Conservation (phyloP, 2,888 invertebrate species). For the Julus scandinavius region DNA sequence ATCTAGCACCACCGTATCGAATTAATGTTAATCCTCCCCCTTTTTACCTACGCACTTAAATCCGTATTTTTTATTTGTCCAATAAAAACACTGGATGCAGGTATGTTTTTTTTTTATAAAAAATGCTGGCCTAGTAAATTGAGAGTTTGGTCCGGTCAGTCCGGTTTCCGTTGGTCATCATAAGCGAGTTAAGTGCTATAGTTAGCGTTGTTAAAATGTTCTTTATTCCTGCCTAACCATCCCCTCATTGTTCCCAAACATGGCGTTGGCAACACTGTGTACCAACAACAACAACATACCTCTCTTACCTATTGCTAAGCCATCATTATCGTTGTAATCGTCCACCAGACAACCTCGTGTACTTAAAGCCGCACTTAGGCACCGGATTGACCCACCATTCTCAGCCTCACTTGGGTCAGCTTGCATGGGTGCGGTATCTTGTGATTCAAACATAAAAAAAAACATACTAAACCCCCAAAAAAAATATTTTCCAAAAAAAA, state of each 20-base stretch:
- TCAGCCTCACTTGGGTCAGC: background rate
- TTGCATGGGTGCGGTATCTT: background rate
- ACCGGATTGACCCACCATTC: background rate
- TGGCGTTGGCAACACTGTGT: background rate
- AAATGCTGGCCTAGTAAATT: background rate
- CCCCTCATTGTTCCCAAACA: background rate
- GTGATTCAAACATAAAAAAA: background rate
- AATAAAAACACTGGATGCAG: background rate
- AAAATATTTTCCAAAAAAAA: background rate
- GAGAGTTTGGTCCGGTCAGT: conserved; percentile 29
- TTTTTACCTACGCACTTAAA: conserved; percentile 34
- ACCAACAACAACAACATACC: background rate
- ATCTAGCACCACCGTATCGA: background rate
- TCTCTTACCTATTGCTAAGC: conserved; percentile 18
- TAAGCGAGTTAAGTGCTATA: conserved; percentile 39
- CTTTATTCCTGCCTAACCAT: conserved; percentile 35
- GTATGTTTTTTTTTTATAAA: background rate
- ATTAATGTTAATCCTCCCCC: background rate
- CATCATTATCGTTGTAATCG: conserved; percentile 35
- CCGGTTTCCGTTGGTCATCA: conserved; percentile 29
- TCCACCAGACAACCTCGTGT: background rate
- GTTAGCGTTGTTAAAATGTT: conserved; percentile 39
- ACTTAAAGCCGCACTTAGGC: background rate
- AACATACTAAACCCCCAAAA: background rate
- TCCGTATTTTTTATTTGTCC: conserved; percentile 20